Evolutionary conservation across 2,888 invertebrate genomes (phyloP), one percentile per base, ranked within the genome.

Genomic region (Drosophila emarginata): DNA sequence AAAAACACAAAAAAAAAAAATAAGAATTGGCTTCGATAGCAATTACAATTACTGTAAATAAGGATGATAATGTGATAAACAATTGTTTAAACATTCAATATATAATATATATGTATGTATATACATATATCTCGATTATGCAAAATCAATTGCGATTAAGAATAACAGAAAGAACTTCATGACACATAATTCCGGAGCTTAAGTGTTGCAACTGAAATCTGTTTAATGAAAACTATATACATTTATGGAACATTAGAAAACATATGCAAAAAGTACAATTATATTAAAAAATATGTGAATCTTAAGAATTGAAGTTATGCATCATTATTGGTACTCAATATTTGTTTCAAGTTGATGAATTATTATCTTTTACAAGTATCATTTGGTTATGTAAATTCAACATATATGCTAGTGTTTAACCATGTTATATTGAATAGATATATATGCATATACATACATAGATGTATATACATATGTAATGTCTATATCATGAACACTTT

Each of bases 31-130:
- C 23, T 26, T 23, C 7, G 21, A 52, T 52, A 14, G 26, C 23
- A 26, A 28, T 28, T 23, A 52, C 26, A 23, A 52, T 52, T 23
- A 26, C n/a, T 52, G 52, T 52, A 52, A 28, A 45, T 45, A 45
- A 45, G 45, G 18, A 45, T 45, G 21, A 45, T 45, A 45, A 45
- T 21, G 45, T 21, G 45, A 21, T 45, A 45, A 45, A 45, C 18
- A 45, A 45, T 21, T 45, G 45, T 7, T 12, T 21, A 11, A 45
- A 4, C 18, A 11, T 45, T 52, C 14, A n/a, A 14, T 26, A 26
- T 52, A 26, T 50, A 21, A 26, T 45, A 21, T 45, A 45, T 21
- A 11, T 6, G 23, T 26, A 26, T 26, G 5, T 26, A 26, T 26
- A 23, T 15, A 21, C 21, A 11, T 32, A 32, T 32, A 32, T 32